Evolutionary conservation across 92 coral and sea anemone species (phyloP), one percentile per base, ranked within the genome.

Genomic region (Montipora capitata): DNA sequence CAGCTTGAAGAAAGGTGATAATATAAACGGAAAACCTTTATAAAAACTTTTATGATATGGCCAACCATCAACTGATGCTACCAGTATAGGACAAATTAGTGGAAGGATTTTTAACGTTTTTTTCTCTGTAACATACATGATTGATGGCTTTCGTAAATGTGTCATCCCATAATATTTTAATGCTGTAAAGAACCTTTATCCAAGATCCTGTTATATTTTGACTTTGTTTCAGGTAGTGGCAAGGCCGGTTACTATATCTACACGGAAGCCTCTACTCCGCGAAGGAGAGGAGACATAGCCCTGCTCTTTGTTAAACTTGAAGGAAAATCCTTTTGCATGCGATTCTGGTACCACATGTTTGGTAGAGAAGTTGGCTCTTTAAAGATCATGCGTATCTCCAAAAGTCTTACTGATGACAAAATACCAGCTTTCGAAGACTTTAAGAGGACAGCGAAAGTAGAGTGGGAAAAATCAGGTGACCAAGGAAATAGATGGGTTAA

Each of bases 281-380:
- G 93, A 5, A 62, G 51, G 13, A 13, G 3, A 18, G 92, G 95
- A 3, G 84, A 94, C 14, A 82, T 76, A 42, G 97, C 97, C 7
- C 41, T 81, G 70, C 85, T 94, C 45, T 78, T 77, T 0, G 68
- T 78, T 41, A 88, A 78, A 49, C 62, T 88, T 58, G 86, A 79
- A 4, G 91, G 91, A 0, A 45, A 49, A 3, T 20, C 85, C 9
- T 68, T 81, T 65, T 91, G 92, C 45, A 66, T 94, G 87, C 87
- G 79, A 5, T 94, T 94, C 91, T 92, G 88, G 70, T 94, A 94
- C 44, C 95, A 92, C 76, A 94, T 94, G 97, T 77, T 71, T 18
- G 97, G 97, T 5, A 67, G 44, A 5, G 79, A 64, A 18, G 78
- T 86, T 18, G 97, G 97, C 14, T 81, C 90, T 12, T 84, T 94